A percentile compares a stretch with the other conserved stretches of the same genome.
Evolutionary conservation across 2,797 vertebrate genomes (phyloP).

Genomic region (Cryptoblepharus egeriae): DNA sequence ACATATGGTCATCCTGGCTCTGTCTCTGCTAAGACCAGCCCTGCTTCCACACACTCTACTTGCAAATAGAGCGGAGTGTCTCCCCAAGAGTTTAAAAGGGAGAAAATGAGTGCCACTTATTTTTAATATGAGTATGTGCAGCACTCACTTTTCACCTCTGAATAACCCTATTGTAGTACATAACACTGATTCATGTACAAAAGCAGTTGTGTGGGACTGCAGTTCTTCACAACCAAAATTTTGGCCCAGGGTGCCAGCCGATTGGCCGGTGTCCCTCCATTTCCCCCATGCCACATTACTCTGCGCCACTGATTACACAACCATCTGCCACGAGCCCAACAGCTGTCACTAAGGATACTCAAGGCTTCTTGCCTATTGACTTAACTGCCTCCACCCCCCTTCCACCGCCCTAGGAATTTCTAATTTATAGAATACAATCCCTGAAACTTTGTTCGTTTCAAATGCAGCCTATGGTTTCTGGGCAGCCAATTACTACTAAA

Average conservation of each 20-base stretch:
- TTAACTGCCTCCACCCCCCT: not conserved
- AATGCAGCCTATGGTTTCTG: not conserved
- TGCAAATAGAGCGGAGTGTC: too few relatives aligned
- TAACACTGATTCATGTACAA: not conserved
- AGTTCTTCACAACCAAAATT: not conserved
- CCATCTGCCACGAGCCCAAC: conserved; percentile 18
- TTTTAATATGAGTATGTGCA: not conserved
- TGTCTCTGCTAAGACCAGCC: too few relatives aligned
- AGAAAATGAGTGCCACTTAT: too few relatives aligned
- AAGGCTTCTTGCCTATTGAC: not conserved
- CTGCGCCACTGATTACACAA: not conserved
- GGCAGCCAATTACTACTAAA: conserved; percentile 11
- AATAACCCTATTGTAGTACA: too few relatives aligned
- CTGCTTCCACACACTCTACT: too few relatives aligned
- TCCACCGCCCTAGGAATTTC: not conserved
- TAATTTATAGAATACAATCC: conserved; percentile 12
- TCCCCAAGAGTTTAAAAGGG: too few relatives aligned
- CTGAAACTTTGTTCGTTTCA: not conserved
- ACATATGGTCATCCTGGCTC: too few relatives aligned
- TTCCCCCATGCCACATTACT: not conserved
- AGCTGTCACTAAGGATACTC: not conserved
- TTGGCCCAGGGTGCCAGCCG: not conserved
- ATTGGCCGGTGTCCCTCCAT: not conserved
- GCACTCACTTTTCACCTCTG: not conserved
- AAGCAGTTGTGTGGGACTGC: not conserved